Evolutionary conservation across 2,888 invertebrate species (phyloP), one percentile per base, ranked within the genome.

Genomic region (Beris morrisii): DNA sequence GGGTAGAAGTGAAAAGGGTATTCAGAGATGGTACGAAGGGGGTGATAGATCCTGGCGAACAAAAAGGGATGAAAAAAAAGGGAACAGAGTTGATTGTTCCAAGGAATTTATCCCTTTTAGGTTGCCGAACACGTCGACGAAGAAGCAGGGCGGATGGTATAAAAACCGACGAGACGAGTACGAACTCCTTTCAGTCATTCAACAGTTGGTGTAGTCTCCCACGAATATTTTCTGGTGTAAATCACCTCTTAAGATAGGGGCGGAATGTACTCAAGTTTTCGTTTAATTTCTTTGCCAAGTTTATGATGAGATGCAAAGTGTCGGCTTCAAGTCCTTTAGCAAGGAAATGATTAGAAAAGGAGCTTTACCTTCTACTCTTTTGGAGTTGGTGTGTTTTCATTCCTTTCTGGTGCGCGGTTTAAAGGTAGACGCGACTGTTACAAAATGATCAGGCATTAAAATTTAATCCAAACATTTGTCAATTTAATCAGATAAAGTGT

Each of bases 161-260:
- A 38, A 45, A 43, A 54, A 43, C 13, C 11, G 30, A 52, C 22
- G 6, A 48, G 15, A n/a, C 45, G 28, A 22, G 6, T 44, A 7
- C 5, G 31, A 38, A 30, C 54, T 22, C 54, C 54, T 12, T 54
- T 45, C 30, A 58, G 30, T 50, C 43, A 66, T 63, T 66, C 66
- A 66, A 66, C 66, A 66, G 66, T 66, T 66, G 66, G 55, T 52
- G 30, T 56, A 66, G 44, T 63, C 55, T 66, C 66, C 55, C 66
- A 66, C 63, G 63, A 56, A 63, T 66, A 61, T 66, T 66, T 66
- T 45, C 44, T 38, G 32, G 30, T 54, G 54, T 54, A 64, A 64
- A 64, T 53, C 53, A 64, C 54, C 54, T 54, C 15, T n/a, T 54
- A n/a, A n/a, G 43, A 45, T 52, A 38, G 54, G 44, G 44, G 32